phyloP scores from a whole-genome alignment of 2,888 invertebrate genomes.

The Drosophila monieri region DNA sequence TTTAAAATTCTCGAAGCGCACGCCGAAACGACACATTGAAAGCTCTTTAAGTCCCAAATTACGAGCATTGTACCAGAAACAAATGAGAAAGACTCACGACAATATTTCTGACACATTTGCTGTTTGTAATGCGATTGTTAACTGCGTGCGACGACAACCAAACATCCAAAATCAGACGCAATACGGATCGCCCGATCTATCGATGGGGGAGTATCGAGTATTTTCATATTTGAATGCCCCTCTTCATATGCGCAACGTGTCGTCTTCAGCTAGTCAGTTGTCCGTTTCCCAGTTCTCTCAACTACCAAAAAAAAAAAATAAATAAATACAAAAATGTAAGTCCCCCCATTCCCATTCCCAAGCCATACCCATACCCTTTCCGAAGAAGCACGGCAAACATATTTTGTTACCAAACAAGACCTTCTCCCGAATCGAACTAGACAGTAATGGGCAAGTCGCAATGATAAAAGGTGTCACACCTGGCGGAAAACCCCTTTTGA shows the following conservation, averaged over 20 bases:
- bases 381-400: slow-evolving; percentile 24
- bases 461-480: slow-evolving; percentile 35
- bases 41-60: slow-evolving; percentile 79
- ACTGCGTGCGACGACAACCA: slow-evolving; percentile 61
- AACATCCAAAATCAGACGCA: slow-evolving; percentile 62
- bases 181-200: slow-evolving; percentile 32
- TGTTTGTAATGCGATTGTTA: slow-evolving; percentile 72
- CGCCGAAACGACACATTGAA: slow-evolving; percentile 78
- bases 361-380: slow-evolving; percentile 6
- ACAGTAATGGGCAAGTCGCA: slow-evolving; percentile 34
- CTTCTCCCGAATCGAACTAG: slow-evolving; percentile 24
- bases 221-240: slow-evolving; percentile 45
- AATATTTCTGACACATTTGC: slow-evolving; percentile 76
- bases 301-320: background rate
- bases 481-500: slow-evolving; percentile 25
- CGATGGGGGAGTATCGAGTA: slow-evolving; percentile 31
- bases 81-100: slow-evolving; percentile 67
- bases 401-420: slow-evolving; percentile 33
- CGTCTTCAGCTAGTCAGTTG: slow-evolving; percentile 14
- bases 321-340: slow-evolving; percentile 1
- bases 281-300: slow-evolving; percentile 27
- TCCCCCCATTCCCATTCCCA: slow-evolving; percentile 8
- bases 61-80: slow-evolving; percentile 76
- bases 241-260: slow-evolving; percentile 40
- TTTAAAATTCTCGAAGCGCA: slow-evolving; percentile 74